These are phyloP conservation scores for Hylomyscus alleni DNA, from an alignment of 2,797 vertebrate species.

Conservation along the genomic window DNA sequence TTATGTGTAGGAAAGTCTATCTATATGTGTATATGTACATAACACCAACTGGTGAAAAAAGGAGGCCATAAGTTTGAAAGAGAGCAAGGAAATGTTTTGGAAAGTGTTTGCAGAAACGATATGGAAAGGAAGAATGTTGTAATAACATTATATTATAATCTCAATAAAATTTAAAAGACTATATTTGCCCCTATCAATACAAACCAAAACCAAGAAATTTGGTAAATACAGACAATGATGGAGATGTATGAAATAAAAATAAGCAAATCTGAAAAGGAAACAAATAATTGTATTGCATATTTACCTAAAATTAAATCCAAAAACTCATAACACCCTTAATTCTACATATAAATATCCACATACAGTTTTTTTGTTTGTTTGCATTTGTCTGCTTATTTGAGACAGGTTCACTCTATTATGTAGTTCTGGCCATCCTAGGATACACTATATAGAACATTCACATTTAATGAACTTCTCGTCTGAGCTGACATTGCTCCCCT, in stretches of 20 bases:
- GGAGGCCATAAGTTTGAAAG: not conserved
- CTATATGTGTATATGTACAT: not conserved
- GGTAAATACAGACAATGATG: not conserved
- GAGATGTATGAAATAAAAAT: not conserved
- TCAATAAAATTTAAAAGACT: not conserved
- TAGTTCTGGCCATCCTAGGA: too few species aligned
- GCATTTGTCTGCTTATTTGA: not conserved
- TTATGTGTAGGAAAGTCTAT: not conserved
- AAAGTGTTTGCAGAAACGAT: not conserved
- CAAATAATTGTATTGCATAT: not conserved
- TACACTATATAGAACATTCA: not conserved
- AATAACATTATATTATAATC: not conserved
- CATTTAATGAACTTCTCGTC: not conserved
- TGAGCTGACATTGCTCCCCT: not conserved
- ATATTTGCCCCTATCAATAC: not conserved
- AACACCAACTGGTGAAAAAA: not conserved
- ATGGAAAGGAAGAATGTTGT: not conserved
- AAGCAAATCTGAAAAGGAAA: not conserved
- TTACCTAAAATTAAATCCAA: not conserved
- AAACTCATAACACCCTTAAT: not conserved
- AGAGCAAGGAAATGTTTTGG: not conserved
- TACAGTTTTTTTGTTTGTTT: not conserved
- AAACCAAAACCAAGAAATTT: not conserved
- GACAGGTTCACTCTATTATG: not conserved
- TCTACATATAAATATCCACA: not conserved